Base-by-base conservation (phyloP, 2,888 invertebrate genomes). In the Drosophila planitibia region DNA sequence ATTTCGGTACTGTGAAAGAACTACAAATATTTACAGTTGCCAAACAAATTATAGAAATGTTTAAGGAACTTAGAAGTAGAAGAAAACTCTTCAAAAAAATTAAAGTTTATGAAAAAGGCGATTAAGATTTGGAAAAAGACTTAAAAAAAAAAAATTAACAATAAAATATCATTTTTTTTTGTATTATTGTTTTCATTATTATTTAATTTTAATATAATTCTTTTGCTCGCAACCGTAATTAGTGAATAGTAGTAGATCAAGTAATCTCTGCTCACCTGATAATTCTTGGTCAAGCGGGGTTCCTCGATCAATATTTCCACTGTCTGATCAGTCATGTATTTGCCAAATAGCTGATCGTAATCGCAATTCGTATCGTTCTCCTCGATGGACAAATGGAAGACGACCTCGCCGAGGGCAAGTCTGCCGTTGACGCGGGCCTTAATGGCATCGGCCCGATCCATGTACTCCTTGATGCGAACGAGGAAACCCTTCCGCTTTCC, bases 371-470 rank as follows among this genome's bases (percentile, higher is more conserved):
- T 95, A 0, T 96, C 95, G 81, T 96, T 95, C 66, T 96, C 96
- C 72, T 96, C 95, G 74, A 98, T 97, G 65, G 94, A 95, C 28
- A 96, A 95, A 89, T 96, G 96, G 84, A 96, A 96, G 81, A 97
- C 96, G 76, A 97, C 96, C 82, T 95, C 95, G 4, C 97, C 97
- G 47, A 94, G 94, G 79, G 95, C 95, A 91, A 97, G 96, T 83
- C 96, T 95, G 55, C 95, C 94, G 60, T 95, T 94, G 7, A 98
- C 95, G 58, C 95, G 93, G 61, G 94, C 94, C 88, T 98, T 98
- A n/a, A 98, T 94, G 66, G 94, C 94, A 92, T 98, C 98, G 1
- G 97, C 98, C 91, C 97, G 95, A 32, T 95, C 95, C 95, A 98
- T 96, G 86, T 97, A 98, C 77, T 96, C 96, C 70, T 95, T 95